Evolutionary conservation across 53 echinoderm and acorn worm genomes (phyloP).

Genomic region (Mesocentrotus franciscanus): DNA sequence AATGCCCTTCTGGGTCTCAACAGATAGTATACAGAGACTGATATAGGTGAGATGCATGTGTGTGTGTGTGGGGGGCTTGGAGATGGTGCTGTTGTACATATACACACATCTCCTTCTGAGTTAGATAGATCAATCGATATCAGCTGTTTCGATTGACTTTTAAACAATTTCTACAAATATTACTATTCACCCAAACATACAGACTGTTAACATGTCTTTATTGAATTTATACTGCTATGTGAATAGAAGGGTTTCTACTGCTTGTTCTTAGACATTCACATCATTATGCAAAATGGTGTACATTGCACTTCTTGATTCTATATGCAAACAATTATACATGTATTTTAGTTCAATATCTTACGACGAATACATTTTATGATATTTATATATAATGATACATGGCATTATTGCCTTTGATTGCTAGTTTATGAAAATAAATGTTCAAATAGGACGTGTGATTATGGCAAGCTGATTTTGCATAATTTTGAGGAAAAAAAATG

Average conservation of each 20-base stretch:
- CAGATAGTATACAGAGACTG: background rate
- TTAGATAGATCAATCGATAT: background rate
- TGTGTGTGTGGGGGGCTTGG: background rate
- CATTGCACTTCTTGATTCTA: background rate
- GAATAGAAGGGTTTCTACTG: slow-evolving; percentile 33
- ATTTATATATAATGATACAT: background rate
- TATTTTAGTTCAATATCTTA: background rate
- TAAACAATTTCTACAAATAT: background rate
- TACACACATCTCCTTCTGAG: background rate
- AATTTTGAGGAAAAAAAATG: too few species aligned
- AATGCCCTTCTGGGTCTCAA: too few species aligned
- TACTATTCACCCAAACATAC: background rate
- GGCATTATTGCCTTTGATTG: background rate
- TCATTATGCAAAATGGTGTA: slow-evolving; percentile 23
- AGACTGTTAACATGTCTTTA: background rate
- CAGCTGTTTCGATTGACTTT: background rate
- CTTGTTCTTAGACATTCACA: background rate
- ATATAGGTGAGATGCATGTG: background rate
- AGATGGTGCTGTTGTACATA: background rate
- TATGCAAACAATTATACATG: slow-evolving; percentile 1
- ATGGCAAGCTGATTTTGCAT: too few species aligned
- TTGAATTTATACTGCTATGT: slow-evolving; percentile 44
- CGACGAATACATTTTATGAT: background rate
- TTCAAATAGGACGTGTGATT: background rate
- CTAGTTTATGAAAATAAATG: background rate